Evolutionary conservation across 2,888 invertebrate genomes (phyloP).

Genomic region (Phengaris arion): DNA sequence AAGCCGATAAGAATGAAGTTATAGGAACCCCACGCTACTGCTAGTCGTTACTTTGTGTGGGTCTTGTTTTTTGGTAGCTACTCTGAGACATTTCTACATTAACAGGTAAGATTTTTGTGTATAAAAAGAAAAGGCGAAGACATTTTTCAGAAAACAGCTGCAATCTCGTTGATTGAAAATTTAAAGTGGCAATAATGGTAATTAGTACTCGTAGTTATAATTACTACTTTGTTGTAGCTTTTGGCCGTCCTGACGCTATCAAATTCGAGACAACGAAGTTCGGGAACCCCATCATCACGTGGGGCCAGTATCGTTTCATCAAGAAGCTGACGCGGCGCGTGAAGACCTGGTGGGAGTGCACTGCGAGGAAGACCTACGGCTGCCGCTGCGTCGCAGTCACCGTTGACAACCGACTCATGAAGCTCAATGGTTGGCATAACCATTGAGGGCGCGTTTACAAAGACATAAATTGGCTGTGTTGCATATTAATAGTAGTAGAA

Average conservation of each 20-base stretch:
- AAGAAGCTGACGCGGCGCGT: conserved; percentile 58
- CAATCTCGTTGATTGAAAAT: not conserved
- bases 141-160: not conserved
- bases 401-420: conserved; percentile 56
- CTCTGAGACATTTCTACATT: not conserved
- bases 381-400: conserved; percentile 67
- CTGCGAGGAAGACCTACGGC: conserved; percentile 54
- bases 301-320: conserved; percentile 67
- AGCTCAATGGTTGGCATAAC: conserved; percentile 67
- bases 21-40: too few relatives aligned
- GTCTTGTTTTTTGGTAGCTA: not conserved
- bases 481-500: too few relatives aligned
- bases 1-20: too few relatives aligned
- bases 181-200: not conserved
- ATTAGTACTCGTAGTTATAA: not conserved
- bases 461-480: too few relatives aligned
- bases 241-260: conserved; percentile 38
- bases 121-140: not conserved
- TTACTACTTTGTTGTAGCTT: conserved; percentile 37
- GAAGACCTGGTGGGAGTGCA: conserved; percentile 72
- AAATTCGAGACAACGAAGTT: conserved; percentile 60
- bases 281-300: conserved; percentile 63
- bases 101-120: not conserved
- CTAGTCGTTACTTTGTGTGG: not conserved
- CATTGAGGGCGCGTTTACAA: conserved; percentile 44